Evolutionary conservation across 2,888 invertebrate species (phyloP).

Genomic region (Ormyrus pomaceus): DNA sequence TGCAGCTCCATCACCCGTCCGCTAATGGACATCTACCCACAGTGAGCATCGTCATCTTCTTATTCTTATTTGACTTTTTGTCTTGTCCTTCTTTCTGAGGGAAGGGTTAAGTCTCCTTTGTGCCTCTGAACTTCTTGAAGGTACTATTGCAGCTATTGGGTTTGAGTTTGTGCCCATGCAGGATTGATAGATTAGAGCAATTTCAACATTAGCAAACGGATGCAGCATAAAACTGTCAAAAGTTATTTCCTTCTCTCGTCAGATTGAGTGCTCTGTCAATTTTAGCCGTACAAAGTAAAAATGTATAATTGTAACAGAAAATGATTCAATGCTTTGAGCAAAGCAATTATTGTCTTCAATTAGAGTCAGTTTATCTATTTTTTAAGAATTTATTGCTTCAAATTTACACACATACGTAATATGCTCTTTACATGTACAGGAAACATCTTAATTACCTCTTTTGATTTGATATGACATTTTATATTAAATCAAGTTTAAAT

Average conservation of each 20-base stretch:
- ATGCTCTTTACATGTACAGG: no score
- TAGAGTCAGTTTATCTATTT: no score
- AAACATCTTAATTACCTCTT: not conserved
- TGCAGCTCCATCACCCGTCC: slow-evolving; percentile 74
- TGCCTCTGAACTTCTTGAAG: slow-evolving; percentile 20
- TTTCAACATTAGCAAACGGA: slow-evolving; percentile 22
- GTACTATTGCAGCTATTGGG: not conserved
- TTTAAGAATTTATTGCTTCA: no score
- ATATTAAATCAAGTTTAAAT: no score
- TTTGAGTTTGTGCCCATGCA: not conserved
- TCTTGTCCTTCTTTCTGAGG: not conserved
- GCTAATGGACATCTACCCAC: slow-evolving; percentile 74
- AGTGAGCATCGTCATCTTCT: slow-evolving; percentile 61
- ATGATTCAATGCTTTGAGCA: no score
- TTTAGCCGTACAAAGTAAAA: not conserved
- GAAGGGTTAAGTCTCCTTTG: no score
- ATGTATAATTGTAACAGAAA: not conserved
- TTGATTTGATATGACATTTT: not conserved
- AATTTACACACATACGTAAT: no score
- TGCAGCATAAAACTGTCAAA: slow-evolving; percentile 37
- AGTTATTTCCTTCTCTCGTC: slow-evolving; percentile 26
- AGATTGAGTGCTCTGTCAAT: not conserved
- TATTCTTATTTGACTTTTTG: slow-evolving; percentile 31
- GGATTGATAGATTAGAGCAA: not conserved
- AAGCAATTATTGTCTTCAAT: no score